Evolutionary conservation across 1,140 invertebrate genomes (phyloP), one percentile per base, ranked within the genome.

Genomic region (Elymnias hypermnestra): DNA sequence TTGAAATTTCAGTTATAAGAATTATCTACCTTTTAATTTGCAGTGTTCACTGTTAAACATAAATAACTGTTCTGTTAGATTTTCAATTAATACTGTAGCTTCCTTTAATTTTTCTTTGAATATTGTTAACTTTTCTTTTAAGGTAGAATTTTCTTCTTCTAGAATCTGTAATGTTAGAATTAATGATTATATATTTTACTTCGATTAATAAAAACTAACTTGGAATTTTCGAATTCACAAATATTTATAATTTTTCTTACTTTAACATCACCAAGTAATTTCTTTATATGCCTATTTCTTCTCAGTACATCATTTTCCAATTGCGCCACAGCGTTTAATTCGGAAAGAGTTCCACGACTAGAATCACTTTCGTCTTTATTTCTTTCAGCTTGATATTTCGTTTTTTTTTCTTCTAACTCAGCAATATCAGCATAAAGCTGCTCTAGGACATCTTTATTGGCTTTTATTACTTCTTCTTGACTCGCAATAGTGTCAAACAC

Each of bases 221-320:
- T n/a, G n/a, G n/a, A n/a, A n/a, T n/a, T n/a, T n/a, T n/a, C n/a
- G n/a, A n/a, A n/a, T 22, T 44, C 36, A 3, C 9, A 29, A 23
- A 19, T 14, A 38, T 36, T 6, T 14, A 38, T 19, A 18, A 22
- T 35, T 56, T n/a, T 25, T 37, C 58, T 55, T 82, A 92, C 91
- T 72, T 92, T 90, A 28, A 92, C 83, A 64, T 93, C 91, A 31
- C 66, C 68, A 17, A 93, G 72, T 2, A 93, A 71, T 62, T 90
- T 89, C 44, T 88, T 88, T 12, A 93, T 91, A 60, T 93, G 91
- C 55, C 87, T 88, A 72, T 92, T 92, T 69, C 91, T 92, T 41
- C 86, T 84, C 22, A 87, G 78, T 4, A 91, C 54, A 35, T 86
- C 72, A 46, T 89, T 87, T 49, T 88, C 82, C 10, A 90, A 63